Evolutionary conservation across 2,797 vertebrate species (phyloP).

Genomic region (Telmatherina bonti): DNA sequence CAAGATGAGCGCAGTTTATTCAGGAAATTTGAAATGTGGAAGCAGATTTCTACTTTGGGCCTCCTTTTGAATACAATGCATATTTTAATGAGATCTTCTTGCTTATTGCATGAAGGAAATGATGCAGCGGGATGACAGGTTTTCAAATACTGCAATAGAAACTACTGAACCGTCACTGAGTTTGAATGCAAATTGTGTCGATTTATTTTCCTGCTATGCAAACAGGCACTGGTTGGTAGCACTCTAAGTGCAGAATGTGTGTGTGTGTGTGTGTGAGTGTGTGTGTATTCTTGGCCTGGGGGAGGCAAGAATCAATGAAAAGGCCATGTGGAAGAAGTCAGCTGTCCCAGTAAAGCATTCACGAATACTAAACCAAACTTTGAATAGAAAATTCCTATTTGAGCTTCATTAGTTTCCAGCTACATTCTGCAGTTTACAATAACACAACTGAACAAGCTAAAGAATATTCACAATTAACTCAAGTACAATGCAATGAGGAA

Average conservation of each 20-base stretch:
- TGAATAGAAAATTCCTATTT: slow-evolving; percentile 54
- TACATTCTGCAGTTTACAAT: slow-evolving; percentile 16
- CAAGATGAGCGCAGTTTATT: slow-evolving; percentile 8
- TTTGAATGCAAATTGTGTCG: slow-evolving; percentile 60
- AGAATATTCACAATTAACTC: slow-evolving; percentile 14
- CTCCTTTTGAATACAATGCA: background rate
- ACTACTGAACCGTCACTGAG: slow-evolving; percentile 25
- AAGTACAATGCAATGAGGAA: slow-evolving; percentile 7
- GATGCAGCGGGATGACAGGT: background rate
- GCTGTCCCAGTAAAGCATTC: slow-evolving; percentile 57
- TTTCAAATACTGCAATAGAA: slow-evolving; percentile 21
- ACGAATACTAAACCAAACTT: slow-evolving; percentile 66
- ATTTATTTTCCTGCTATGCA: slow-evolving; percentile 65
- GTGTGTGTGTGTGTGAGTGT: slow-evolving; percentile 19
- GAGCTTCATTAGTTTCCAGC: slow-evolving; percentile 3
- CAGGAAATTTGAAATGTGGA: slow-evolving; percentile 25
- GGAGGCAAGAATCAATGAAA: slow-evolving; percentile 52
- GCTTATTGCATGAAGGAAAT: background rate
- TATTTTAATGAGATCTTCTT: background rate
- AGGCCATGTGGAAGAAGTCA: slow-evolving; percentile 58
- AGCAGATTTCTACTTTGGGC: background rate
- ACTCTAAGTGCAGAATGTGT: slow-evolving; percentile 8
- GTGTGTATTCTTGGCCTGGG: slow-evolving; percentile 32
- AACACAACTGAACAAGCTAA: background rate
- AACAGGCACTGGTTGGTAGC: slow-evolving; percentile 40